phyloP scores from a whole-genome alignment of 2,797 vertebrate genomes.

The Florisuga fusca region DNA sequence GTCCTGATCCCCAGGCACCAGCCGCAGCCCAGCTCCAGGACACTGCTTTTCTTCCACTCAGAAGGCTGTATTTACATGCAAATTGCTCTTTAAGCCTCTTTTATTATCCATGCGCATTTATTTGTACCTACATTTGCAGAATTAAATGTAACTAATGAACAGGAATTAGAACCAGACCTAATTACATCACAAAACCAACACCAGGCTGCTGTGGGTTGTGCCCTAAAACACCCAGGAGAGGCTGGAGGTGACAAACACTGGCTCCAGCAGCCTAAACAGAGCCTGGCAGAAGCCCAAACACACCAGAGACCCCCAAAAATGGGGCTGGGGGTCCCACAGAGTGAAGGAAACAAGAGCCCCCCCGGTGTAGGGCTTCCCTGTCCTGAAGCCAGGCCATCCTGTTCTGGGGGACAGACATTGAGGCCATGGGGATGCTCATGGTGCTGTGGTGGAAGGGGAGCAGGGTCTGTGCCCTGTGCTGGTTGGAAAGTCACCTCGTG shows the following conservation, averaged over 20 bases:
- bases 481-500: not conserved
- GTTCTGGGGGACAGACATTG: not conserved
- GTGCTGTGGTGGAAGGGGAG: not conserved
- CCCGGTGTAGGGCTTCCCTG: not conserved
- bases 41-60: not conserved
- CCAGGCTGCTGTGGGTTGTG: not conserved
- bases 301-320: not conserved
- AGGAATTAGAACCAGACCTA: not conserved
- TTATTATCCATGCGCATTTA: not conserved
- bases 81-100: not conserved
- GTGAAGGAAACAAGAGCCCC: not conserved
- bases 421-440: fast-evolving
- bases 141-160: not conserved
- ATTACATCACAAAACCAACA: not conserved
- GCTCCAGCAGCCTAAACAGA: not conserved
- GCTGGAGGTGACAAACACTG: not conserved
- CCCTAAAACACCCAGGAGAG: not conserved
- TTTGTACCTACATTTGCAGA: not conserved
- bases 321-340: fast-evolving
- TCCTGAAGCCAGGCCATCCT: not conserved
- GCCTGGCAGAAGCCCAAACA: not conserved
- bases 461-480: fast-evolving
- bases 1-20: not conserved
- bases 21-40: not conserved
- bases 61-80: not conserved